Conservation (phyloP, 1,140 invertebrate species). For the Diplogasteroides magnus region DNA sequence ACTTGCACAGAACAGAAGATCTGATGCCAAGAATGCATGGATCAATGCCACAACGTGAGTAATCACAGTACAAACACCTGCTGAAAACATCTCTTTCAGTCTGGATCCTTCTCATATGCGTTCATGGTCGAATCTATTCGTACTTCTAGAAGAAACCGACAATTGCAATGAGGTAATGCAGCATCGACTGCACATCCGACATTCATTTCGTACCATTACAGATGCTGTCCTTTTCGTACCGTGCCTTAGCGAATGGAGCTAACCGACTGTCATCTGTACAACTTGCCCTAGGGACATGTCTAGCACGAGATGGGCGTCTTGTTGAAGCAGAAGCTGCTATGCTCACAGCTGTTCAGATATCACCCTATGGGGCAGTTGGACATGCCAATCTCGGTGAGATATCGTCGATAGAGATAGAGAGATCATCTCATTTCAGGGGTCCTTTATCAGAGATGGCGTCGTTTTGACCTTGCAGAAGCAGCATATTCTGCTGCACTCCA, state of each 20-base stretch:
- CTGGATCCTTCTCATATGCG: conserved; percentile 72
- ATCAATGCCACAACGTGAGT: conserved; percentile 66
- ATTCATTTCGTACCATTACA: no score
- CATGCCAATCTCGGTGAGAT: not conserved
- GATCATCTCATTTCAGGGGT: not conserved
- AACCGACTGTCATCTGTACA: not conserved
- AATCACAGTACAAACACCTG: not conserved
- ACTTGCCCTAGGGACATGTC: not conserved
- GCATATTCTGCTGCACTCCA: not conserved
- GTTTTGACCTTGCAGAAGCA: not conserved
- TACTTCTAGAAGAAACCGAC: conserved; percentile 78
- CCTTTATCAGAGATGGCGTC: not conserved
- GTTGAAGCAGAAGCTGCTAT: not conserved
- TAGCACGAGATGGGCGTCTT: not conserved
- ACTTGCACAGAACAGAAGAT: no score
- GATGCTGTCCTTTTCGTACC: not conserved
- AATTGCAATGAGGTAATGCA: conserved; percentile 66
- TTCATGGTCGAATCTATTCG: conserved; percentile 84
- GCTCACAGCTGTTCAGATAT: not conserved
- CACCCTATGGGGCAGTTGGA: not conserved
- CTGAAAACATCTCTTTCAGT: conserved; percentile 29
- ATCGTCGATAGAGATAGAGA: not conserved
- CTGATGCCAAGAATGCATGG: conserved; percentile 71
- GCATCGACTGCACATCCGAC: no score
- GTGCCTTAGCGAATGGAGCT: not conserved